Evolutionary conservation across 64 coral and sea anemone species (phyloP).

Genomic region (Stylophora pistillata): DNA sequence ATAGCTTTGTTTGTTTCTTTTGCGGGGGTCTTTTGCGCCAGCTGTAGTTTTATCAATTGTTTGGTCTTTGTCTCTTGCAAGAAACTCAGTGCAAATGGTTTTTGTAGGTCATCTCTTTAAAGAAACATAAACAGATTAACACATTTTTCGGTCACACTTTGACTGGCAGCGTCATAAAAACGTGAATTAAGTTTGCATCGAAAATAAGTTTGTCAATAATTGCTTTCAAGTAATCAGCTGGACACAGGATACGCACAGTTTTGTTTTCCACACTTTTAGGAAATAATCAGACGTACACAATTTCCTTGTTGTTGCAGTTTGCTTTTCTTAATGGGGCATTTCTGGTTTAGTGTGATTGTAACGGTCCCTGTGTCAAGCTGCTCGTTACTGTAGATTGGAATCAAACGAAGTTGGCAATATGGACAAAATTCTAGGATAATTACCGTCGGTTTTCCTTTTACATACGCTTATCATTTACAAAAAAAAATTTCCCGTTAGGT

Average conservation of each 20-base stretch:
- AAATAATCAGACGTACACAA: no score
- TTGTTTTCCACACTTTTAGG: no score
- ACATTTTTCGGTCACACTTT: background rate
- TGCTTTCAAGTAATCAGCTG: background rate
- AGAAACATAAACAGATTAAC: slow-evolving; percentile 38
- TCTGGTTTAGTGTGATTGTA: no score
- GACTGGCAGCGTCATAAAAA: background rate
- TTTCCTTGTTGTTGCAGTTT: no score
- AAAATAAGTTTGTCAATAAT: background rate
- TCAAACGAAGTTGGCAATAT: no score
- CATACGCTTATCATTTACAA: no score
- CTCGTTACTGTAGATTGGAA: no score
- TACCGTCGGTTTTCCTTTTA: no score
- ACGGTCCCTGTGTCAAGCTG: no score
- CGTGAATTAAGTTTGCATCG: background rate
- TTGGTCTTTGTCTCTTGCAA: background rate
- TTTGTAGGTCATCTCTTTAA: slow-evolving; percentile 4
- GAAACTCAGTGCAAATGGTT: background rate
- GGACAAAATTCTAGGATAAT: no score
- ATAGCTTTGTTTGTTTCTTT: slow-evolving; percentile 19
- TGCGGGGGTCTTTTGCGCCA: slow-evolving; percentile 1
- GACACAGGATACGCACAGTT: background rate
- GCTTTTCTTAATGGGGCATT: no score
- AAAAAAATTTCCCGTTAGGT: no score
- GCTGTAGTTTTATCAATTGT: slow-evolving; percentile 30